phyloP scores from a whole-genome alignment of 2,113 vertebrate genomes.

The Oceanodroma tethys region DNA sequence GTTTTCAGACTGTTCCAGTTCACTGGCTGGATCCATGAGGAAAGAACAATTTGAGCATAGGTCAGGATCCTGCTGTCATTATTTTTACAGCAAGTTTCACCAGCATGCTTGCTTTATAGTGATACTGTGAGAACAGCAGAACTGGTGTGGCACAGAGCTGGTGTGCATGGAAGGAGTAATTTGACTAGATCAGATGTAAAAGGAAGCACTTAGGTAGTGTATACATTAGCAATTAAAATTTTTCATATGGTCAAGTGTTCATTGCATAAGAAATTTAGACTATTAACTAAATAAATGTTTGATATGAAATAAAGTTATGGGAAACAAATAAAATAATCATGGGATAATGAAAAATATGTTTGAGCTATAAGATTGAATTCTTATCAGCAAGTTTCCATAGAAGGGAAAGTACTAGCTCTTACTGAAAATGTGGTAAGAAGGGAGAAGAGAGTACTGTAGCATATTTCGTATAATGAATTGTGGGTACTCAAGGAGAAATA shows the following conservation, averaged over 20 bases:
- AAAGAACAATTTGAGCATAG: constrained; percentile 1
- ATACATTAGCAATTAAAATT: background rate
- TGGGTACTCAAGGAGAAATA: background rate
- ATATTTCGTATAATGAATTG: background rate
- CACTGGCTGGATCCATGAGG: constrained; percentile 8
- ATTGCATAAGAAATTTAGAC: background rate
- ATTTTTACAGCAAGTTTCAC: constrained; percentile 8
- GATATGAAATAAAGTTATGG: background rate
- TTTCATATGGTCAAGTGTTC: background rate
- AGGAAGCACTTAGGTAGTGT: background rate
- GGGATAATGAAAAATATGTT: background rate
- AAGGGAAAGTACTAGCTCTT: background rate
- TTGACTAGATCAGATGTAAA: background rate
- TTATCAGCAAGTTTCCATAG: background rate
- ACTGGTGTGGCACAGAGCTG: background rate
- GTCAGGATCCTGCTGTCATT: constrained; percentile 38
- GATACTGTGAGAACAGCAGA: background rate
- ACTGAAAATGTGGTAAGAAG: background rate
- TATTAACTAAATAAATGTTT: background rate
- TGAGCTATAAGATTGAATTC: background rate
- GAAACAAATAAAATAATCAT: background rate
- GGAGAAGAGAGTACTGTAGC: background rate
- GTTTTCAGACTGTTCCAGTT: constrained; percentile 52
- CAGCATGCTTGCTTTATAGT: background rate
- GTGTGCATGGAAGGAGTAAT: background rate